phyloP scores from a whole-genome alignment of 2,888 invertebrate genomes.

The Eristalinus sepulchralis region DNA sequence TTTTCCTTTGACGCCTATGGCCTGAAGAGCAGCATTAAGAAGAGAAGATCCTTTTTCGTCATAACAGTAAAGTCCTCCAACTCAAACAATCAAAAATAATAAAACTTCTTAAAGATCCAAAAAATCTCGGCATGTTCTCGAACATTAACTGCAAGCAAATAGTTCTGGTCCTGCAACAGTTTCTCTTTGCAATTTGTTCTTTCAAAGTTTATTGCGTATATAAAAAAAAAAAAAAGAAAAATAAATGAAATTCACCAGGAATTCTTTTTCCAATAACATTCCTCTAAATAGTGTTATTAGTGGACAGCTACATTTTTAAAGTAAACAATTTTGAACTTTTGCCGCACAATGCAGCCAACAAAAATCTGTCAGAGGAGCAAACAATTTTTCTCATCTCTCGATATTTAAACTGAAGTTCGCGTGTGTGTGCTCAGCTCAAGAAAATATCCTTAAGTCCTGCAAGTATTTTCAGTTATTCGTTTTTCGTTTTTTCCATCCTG shows the following conservation, averaged over 20 bases:
- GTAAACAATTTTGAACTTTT: conserved; percentile 60
- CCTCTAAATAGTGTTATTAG: conserved; percentile 44
- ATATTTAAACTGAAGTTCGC: neutral
- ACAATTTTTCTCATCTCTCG: neutral
- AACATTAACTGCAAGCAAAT: no score
- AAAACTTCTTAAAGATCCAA: no score
- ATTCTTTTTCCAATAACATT: conserved; percentile 13
- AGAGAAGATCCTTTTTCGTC: no score
- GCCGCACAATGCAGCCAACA: neutral
- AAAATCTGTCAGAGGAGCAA: conserved; percentile 1
- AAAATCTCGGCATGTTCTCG: no score
- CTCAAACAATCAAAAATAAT: no score
- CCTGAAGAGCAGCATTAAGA: no score
- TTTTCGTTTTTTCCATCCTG: neutral
- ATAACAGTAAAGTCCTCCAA: no score
- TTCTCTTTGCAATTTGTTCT: neutral
- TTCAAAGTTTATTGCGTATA: neutral
- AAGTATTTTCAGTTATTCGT: conserved; percentile 17
- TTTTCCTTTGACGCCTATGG: no score
- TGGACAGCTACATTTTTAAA: conserved; percentile 23
- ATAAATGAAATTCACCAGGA: neutral
- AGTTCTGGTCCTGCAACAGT: neutral
- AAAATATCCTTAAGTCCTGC: conserved; percentile 23
- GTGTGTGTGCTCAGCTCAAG: neutral
- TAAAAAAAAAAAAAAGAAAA: neutral